phyloP scores from a whole-genome alignment of 2,797 vertebrate species.

The Ficedula albicollis region DNA sequence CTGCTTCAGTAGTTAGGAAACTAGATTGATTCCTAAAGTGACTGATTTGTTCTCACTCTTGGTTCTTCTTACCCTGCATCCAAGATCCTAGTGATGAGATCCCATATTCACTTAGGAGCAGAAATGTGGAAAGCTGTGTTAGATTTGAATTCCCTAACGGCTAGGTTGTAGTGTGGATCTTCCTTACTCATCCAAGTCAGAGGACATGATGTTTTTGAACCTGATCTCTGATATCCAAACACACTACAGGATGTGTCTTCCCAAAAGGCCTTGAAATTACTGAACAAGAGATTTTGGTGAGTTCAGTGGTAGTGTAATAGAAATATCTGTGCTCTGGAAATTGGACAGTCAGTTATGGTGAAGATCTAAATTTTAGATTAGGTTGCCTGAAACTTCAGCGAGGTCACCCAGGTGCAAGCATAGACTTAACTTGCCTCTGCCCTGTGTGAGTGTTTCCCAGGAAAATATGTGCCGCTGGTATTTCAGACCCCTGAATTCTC shows the following conservation, averaged over 20 bases:
- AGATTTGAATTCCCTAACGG: not conserved
- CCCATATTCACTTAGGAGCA: not conserved
- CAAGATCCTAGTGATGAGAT: not conserved
- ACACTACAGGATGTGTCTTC: fast-evolving
- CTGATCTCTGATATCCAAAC: not conserved
- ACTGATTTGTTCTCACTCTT: not conserved
- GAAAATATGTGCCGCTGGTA: not conserved
- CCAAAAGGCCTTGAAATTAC: not conserved
- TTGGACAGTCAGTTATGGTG: not conserved
- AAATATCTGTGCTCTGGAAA: not conserved
- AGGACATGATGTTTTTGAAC: not conserved
- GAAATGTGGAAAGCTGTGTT: not conserved
- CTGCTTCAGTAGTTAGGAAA: not conserved
- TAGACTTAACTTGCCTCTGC: not conserved
- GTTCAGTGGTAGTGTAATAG: not conserved
- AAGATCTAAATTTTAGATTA: not conserved
- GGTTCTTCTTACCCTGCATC: not conserved
- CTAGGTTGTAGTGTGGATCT: not conserved
- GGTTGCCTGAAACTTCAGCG: not conserved
- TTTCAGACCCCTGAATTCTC: not conserved
- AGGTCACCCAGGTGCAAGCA: not conserved
- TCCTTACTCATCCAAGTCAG: not conserved
- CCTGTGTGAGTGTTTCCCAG: not conserved
- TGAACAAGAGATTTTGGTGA: not conserved
- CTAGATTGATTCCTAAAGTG: not conserved